phyloP scores from a whole-genome alignment of 2,888 invertebrate genomes.

The Eupithecia abbreviata region DNA sequence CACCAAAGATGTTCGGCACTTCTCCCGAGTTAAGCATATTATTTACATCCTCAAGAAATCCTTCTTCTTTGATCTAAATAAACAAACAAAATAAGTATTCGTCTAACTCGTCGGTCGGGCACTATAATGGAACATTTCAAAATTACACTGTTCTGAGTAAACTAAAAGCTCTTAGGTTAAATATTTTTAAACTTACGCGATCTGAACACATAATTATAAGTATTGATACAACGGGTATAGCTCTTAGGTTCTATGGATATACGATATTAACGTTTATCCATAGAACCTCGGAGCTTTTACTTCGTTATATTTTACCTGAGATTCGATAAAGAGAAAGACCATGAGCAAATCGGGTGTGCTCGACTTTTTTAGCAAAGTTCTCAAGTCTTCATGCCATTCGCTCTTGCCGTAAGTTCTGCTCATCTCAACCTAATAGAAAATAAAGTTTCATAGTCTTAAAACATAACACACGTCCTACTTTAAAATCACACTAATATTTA shows the following conservation, averaged over 20 bases:
- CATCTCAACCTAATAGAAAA: slow-evolving; percentile 90
- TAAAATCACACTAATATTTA: neutral
- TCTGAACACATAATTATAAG: too few species aligned
- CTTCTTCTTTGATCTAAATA: slow-evolving; percentile 93
- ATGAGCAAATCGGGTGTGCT: slow-evolving; percentile 93
- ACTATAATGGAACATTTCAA: too few species aligned
- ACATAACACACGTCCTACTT: neutral
- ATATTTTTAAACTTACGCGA: too few species aligned
- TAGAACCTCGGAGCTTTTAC: neutral
- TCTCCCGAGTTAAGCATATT: slow-evolving; percentile 97
- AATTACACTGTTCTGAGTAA: too few species aligned
- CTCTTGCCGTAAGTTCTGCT: slow-evolving; percentile 91
- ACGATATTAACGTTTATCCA: neutral
- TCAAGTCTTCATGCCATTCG: slow-evolving; percentile 97
- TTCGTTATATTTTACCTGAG: slow-evolving; percentile 85
- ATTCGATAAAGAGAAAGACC: slow-evolving; percentile 95
- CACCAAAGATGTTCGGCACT: slow-evolving; percentile 93
- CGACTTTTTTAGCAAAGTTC: slow-evolving; percentile 90
- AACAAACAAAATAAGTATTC: slow-evolving; percentile 9
- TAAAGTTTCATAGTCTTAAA: neutral
- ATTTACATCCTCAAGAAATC: slow-evolving; percentile 95
- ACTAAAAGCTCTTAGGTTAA: too few species aligned
- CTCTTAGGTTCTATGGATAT: too few species aligned
- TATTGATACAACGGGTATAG: too few species aligned
- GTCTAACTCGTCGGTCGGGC: neutral